Evolutionary conservation across 2,888 invertebrate genomes (phyloP), one percentile per base, ranked within the genome.

Genomic region (Hetaerina titia): DNA sequence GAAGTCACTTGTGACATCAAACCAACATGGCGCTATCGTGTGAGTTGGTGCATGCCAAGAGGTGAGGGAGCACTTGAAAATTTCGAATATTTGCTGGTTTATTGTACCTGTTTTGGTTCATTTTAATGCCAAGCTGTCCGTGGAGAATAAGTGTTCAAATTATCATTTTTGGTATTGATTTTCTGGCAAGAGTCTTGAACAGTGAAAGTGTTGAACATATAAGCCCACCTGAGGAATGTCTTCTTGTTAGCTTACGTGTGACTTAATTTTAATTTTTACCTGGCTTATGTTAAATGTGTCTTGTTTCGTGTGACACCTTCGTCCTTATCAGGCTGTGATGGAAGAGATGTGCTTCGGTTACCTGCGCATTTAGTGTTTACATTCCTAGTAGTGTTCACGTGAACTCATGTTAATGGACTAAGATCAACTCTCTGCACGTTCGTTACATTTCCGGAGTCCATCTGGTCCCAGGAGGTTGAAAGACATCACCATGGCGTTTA

Each of bases 211-310:
- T 69, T 92, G 92, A 92, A 92, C 92, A 92, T 94, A 74, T 92
- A 92, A 92, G 92, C 97, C 97, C 97, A 97, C 97, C 97, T 97
- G 97, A 97, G 97, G 97, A 97, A 97, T 97, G 97, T 97, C 97
- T 97, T 97, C 97, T 97, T 97, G 97, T 97, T 97, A 97, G 97
- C 97, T 97, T 97, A 97, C 97, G 97, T 97, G 97, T 97, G 97
- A 97, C 97, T 97, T 96, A 97, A 97, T 97, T 64, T 92, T 92
- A 69, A 60, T 92, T 74, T 74, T 63, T 64, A 69, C n/a, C 69
- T 92, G 56, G 74, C 92, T 69, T 69, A n/a, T 56, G 69, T 92
- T 69, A 9, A 89, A 56, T 69, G 92, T 92, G 69, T 74, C 69
- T 64, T 45, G 69, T 64, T 92, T 92, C 25, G 11, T 69, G 69